Conservation (phyloP, 2,113 vertebrate species). For the Phaethon lepturus region DNA sequence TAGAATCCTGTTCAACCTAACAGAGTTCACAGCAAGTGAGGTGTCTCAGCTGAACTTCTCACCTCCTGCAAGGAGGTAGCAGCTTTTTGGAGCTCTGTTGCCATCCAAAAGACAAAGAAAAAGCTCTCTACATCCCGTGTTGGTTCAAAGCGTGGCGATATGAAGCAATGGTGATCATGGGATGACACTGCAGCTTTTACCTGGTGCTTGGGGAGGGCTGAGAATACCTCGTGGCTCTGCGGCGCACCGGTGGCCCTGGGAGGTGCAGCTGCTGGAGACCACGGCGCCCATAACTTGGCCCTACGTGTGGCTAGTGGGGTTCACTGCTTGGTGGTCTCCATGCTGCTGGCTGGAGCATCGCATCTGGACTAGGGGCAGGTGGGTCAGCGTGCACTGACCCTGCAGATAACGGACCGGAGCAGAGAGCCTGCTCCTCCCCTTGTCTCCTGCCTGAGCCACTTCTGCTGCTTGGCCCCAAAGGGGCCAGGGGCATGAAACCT, state of each 20-base stretch:
- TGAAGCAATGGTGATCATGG: conserved; percentile 65
- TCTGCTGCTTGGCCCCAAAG: not conserved
- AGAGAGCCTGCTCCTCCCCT: not conserved
- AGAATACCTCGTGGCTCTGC: not conserved
- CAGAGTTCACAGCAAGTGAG: not conserved
- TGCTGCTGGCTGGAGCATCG: not conserved
- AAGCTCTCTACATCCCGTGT: not conserved
- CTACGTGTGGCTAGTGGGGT: not conserved
- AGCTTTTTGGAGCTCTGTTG: conserved; percentile 26
- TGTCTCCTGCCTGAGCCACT: not conserved
- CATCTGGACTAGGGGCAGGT: not conserved
- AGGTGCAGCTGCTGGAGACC: not conserved
- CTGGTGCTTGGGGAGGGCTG: not conserved
- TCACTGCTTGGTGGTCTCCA: not conserved
- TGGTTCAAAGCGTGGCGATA: conserved; percentile 46
- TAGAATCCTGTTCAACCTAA: not conserved
- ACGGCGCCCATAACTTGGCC: not conserved
- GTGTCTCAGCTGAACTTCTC: conserved; percentile 30
- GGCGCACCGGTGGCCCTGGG: not conserved
- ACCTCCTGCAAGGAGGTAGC: conserved; percentile 12
- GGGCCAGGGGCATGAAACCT: not conserved
- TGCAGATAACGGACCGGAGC: rapidly evolving
- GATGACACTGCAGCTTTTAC: conserved; percentile 52
- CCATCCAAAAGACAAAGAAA: conserved; percentile 38
- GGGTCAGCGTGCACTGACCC: not conserved